Conservation (phyloP, 1,140 invertebrate species). For the Lamellibrachia luymesi region DNA sequence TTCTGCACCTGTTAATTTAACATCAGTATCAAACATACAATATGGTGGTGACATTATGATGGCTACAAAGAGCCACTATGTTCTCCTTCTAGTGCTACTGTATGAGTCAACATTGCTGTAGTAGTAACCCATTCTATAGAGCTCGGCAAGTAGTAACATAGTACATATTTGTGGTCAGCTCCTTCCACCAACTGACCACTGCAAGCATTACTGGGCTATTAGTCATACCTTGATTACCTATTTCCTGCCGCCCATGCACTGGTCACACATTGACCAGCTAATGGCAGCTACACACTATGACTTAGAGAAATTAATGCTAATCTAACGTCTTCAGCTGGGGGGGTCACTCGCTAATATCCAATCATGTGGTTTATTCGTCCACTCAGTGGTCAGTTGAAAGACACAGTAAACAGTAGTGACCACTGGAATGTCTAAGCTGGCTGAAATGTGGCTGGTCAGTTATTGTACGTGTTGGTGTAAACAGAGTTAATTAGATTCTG, state of each 20-base stretch:
- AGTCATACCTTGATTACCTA: not conserved
- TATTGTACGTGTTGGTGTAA: not conserved
- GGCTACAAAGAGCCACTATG: not conserved
- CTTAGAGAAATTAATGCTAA: constrained; percentile 1
- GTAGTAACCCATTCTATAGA: not conserved
- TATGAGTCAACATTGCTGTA: not conserved
- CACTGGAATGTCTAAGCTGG: not conserved
- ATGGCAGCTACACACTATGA: not conserved
- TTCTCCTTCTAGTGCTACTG: not conserved
- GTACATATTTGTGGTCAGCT: not conserved
- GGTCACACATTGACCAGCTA: not conserved
- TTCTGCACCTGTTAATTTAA: too few relatives aligned
- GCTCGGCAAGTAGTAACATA: not conserved
- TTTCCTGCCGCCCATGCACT: not conserved
- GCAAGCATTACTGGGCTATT: not conserved
- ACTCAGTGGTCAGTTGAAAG: not conserved
- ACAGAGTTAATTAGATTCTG: constrained; percentile 1
- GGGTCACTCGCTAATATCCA: not conserved
- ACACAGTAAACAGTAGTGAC: not conserved
- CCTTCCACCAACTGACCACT: not conserved
- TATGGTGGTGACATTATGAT: not conserved
- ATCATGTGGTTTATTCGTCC: not conserved
- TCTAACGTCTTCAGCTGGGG: not conserved
- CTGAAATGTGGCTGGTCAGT: not conserved
- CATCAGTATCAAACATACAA: not conserved